Conservation (phyloP, 2,888 invertebrate genomes). For the Drosophila melanosoma region DNA sequence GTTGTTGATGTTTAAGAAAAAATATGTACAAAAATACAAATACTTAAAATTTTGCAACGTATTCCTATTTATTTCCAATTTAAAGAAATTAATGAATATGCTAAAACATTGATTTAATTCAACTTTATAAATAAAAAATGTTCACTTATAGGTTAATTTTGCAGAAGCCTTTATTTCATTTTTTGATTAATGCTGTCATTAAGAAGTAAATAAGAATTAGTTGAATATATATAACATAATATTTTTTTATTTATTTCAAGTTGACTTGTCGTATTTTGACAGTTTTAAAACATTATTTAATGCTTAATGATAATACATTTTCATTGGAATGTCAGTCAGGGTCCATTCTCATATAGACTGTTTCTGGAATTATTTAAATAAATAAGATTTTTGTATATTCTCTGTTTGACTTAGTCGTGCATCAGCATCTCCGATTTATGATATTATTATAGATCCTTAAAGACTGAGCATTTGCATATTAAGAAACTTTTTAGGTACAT, state of each 20-base stretch:
- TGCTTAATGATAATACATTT: background rate
- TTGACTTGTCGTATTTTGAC: background rate
- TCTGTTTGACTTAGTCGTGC: background rate
- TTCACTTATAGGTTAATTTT: background rate
- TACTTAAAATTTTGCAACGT: background rate
- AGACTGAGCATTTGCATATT: background rate
- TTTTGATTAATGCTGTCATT: background rate
- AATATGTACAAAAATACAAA: background rate
- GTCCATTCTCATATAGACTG: background rate
- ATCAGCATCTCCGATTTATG: background rate
- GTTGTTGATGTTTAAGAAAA: background rate
- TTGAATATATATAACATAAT: too few relatives aligned
- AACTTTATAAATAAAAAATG: background rate
- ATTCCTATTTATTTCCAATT: background rate
- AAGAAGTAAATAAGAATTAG: too few relatives aligned
- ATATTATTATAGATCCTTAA: too few relatives aligned
- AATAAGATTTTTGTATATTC: background rate
- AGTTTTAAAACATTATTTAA: background rate
- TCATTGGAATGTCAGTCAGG: background rate
- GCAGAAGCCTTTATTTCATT: background rate
- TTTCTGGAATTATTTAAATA: background rate
- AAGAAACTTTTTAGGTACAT: background rate
- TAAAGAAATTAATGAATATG: background rate
- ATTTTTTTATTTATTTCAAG: too few relatives aligned
- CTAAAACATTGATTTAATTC: background rate